Base-by-base conservation (phyloP, 2,113 vertebrate genomes). In the Rattus rattus region DNA sequence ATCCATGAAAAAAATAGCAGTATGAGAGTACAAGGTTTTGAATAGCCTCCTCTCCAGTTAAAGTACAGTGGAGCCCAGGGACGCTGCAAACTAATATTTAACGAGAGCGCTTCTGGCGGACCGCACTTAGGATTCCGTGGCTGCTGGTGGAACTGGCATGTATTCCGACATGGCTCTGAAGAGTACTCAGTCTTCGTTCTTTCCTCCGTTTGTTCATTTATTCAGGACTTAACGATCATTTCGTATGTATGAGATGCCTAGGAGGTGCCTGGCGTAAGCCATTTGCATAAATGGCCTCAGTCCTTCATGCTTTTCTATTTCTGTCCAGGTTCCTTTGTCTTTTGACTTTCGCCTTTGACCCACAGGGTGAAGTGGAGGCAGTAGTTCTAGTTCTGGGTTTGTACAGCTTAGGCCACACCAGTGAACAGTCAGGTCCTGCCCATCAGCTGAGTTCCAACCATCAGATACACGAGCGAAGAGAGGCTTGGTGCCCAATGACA, bases 1-100 rank as follows among this genome's bases (percentile, higher is more conserved):
- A 86, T 95, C 72, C 94, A 83, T 90, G 92, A 96, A 92, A 97
- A 75, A 97, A 88, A 88, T 95, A 95, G 73, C 84, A 94, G 39
- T 86, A 22, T 70, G 9, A 90, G 9, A 5, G 3, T 65, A 9
- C 30, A 54, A 3, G 39, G 77, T 59, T 95, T 93, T 94, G 89
- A 95, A 96, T 92, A 92, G 79, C 92, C 5, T n/a, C 77, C 30
- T 98, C 56, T 96, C 39, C 33, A 91, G 86, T 85, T 94, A n/a
- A 94, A 75, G 65, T 49, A 30, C 81, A 65, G 59, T 70, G 65
- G 90, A 80, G 22, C 49, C 70, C 61, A 61, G 89, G 95, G 88
- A 94, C 36, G 33, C 5, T 54, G 39, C 81, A 95, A 83, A 86
- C 88, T n/a, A 43, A 54, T 91, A 87, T 70, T 89, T 94, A 92